These are phyloP conservation scores for Decapterus maruadsi DNA, from an alignment of 2,797 vertebrate species.

Conservation along the genomic window DNA sequence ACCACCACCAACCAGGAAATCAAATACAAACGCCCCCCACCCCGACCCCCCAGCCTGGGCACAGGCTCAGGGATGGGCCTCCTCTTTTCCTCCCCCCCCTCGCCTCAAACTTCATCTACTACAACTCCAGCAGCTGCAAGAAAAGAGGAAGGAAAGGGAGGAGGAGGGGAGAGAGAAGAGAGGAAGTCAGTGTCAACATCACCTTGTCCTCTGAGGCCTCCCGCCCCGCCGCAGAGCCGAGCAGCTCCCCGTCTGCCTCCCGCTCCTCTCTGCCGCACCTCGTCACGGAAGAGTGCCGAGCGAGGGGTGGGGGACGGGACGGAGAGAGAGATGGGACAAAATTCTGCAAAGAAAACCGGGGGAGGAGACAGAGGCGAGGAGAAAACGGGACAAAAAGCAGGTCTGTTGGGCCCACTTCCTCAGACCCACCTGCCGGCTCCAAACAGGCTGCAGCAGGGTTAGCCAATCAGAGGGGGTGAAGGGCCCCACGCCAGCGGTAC, in stretches of 20 bases:
- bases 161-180: conserved; percentile 50
- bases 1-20: conserved; percentile 24
- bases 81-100: conserved; percentile 46
- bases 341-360: conserved; percentile 44
- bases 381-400: conserved; percentile 39
- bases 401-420: conserved; percentile 65
- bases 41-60: conserved; percentile 79
- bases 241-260: conserved; percentile 66
- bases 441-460: conserved; percentile 37
- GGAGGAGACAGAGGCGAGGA: conserved; percentile 47
- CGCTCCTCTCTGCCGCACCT: conserved; percentile 67
- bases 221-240: conserved; percentile 55
- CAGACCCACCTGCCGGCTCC: conserved; percentile 7
- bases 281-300: conserved; percentile 56
- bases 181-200: conserved; percentile 62
- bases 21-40: conserved; percentile 82
- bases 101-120: conserved; percentile 48
- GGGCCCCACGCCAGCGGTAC: conserved; percentile 50
- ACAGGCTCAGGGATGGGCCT: conserved; percentile 48
- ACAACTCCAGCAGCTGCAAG: conserved; percentile 46
- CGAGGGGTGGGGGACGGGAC: conserved; percentile 51
- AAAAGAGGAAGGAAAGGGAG: conserved; percentile 64
- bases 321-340: conserved; percentile 67
- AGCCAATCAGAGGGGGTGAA: conserved; percentile 53
- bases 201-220: conserved; percentile 67